Evolutionary conservation across 2,113 vertebrate genomes (phyloP), one percentile per base, ranked within the genome.

Genomic region (Myodes glareolus): DNA sequence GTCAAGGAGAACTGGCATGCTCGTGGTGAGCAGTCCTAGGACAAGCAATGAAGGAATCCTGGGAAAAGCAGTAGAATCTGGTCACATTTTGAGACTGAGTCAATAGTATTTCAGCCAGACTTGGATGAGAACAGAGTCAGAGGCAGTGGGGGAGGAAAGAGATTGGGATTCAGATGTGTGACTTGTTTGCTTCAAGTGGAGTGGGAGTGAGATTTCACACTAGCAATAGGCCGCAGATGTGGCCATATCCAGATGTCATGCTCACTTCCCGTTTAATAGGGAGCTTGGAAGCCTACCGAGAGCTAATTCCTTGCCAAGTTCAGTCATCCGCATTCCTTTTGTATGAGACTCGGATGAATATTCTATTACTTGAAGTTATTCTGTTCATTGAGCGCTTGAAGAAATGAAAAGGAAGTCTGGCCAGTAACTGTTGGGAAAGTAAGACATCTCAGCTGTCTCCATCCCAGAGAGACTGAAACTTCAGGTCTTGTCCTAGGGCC

Each of bases 171-270:
- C 17, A 7, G n/a, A 9, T 50, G 19, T 61, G 50, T 2, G 0
- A 9, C 7, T 19, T 45, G 1, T 50, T 58, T 68, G 33, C 33
- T 61, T 47, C 39, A 10, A 19, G 27, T 17, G 2, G 31, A 52
- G 45, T 7, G 52, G 21, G 5, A 87, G 88, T 31, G 67, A n/a
- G 16, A 55, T 31, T 75, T 81, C 58, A 75, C 36, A 25, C 11
- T 61, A 17, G 6, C 42, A 8, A 31, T 31, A 7, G 29, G 50
- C 31, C 10, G 4, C 0, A 8, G 7, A 31, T 58, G 39, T 58
- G 10, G 13, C 42, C 5, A 7, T 0, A 1, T 72, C 50, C 13
- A 68, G 68, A 10, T 55, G 3, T 63, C 29, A 1, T 3, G 17
- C 58, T 11, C 21, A 27, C 33, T 65, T 73, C 3, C 23, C 8